Evolutionary conservation across 2,113 vertebrate genomes (phyloP), one percentile per base, ranked within the genome.

Genomic region (Onychostoma macrolepis): DNA sequence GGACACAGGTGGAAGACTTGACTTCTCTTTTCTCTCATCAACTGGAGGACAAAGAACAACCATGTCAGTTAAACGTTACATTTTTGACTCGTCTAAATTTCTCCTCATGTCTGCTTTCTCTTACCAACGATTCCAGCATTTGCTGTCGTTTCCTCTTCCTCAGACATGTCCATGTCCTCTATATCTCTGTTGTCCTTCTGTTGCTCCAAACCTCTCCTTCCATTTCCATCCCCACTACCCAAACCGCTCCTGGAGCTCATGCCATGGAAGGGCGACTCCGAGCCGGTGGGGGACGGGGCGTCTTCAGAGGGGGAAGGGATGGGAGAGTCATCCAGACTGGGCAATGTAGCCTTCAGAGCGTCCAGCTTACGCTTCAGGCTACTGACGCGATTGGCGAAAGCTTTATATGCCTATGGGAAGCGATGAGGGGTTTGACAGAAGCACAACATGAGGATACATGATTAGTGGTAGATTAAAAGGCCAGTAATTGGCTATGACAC

Each of bases 121-220:
- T 1, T 91, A 99, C 97, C 96, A 0, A 95, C 95, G 26, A 96
- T 96, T 85, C 93, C 93, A 0, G 95, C 89, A 80, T 71, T 75
- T 43, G 0, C 93, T 41, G 1, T 92, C 86, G 0, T 95, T 10
- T 89, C 95, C 79, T 99, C 97, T 83, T 97, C 97, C 0, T 99
- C 98, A 0, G 98, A 99, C 83, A 99, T 94, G n/a, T 99, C 98
- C 97, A 99, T 98, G 92, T 99, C 98, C 45, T 99, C 97, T 86
- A 95, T 95, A 0, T 97, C 96, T 45, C 95, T 92, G 72, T 97
- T 97, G 88, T 99, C 98, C 0, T 93, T 93, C 71, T 84, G 86
- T 17, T 71, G 93, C 63, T 95, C 94, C 92, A 93, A 80, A 4
- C 53, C 94, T 58, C 92, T 93, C 7, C 91, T 93, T 7, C 61